A percentile compares a stretch with the other conserved stretches of the same genome.
phyloP scores from a whole-genome alignment of 2,797 vertebrate species.

The Myotis planiceps region DNA sequence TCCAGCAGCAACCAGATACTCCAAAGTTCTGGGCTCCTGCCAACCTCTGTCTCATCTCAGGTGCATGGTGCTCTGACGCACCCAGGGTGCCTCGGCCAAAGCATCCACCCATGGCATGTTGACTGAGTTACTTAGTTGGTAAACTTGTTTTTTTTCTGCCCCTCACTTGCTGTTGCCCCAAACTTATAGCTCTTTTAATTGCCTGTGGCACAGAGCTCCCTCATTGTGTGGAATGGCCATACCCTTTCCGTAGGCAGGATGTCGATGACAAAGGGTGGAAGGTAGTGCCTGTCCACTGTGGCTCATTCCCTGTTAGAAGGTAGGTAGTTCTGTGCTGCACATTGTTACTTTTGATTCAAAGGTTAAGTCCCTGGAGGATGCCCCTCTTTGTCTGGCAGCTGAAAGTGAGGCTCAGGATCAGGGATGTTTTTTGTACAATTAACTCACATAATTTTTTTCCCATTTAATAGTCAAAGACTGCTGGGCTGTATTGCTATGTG shows the following conservation, averaged over 20 bases:
- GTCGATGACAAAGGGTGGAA: constrained; percentile 74
- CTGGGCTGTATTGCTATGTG: neutral
- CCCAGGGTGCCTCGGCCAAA: neutral
- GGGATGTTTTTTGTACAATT: neutral
- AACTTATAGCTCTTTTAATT: constrained; percentile 8
- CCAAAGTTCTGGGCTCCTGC: neutral
- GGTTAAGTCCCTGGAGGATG: neutral
- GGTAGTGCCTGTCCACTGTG: constrained; percentile 27
- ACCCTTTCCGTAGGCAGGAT: constrained; percentile 67
- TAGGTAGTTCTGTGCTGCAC: neutral
- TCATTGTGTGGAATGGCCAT: constrained; percentile 54
- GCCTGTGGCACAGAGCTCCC: neutral
- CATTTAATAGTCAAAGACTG: constrained; percentile 1
- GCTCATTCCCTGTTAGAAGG: constrained; percentile 1
- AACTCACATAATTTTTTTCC: neutral
- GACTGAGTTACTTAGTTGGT: neutral
- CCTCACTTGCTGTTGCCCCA: constrained; percentile 3
- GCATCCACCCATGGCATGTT: neutral
- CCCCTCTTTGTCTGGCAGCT: neutral
- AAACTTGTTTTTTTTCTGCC: neutral
- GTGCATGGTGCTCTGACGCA: neutral
- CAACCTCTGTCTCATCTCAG: neutral
- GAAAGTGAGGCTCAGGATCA: neutral
- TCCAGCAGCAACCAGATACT: neutral
- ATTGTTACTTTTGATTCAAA: neutral